These are phyloP conservation scores for Thaumetopoea pityocampa DNA, from an alignment of 1,140 invertebrate genomes.

Conservation along the genomic window DNA sequence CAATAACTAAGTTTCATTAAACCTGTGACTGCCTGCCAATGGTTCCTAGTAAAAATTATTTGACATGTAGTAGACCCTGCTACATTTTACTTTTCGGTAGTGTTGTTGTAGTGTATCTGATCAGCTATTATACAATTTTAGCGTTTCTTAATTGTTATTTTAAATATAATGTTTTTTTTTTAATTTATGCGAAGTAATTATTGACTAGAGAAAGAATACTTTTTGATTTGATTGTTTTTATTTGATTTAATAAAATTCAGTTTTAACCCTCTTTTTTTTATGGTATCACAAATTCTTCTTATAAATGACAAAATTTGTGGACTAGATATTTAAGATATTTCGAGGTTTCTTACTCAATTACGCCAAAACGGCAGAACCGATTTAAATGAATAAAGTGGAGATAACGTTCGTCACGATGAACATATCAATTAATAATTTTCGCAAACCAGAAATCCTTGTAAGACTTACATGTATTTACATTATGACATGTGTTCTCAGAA, in stretches of 20 bases:
- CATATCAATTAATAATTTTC: slow-evolving; percentile 12
- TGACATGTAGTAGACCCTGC: slow-evolving; percentile 38
- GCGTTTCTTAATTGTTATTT: slow-evolving; percentile 3
- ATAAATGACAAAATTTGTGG: no score
- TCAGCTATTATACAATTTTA: no score
- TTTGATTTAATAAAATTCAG: no score
- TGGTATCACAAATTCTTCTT: no score
- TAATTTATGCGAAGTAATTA: neutral
- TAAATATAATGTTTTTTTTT: neutral
- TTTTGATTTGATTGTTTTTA: no score
- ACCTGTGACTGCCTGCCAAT: slow-evolving; percentile 5
- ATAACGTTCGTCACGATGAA: slow-evolving; percentile 29
- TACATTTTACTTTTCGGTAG: slow-evolving; percentile 42
- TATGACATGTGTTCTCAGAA: slow-evolving; percentile 50
- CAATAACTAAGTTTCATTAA: neutral
- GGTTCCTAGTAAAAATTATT: neutral
- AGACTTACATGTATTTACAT: slow-evolving; percentile 41
- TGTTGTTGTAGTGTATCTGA: slow-evolving; percentile 44
- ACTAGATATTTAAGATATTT: no score
- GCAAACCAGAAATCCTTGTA: slow-evolving; percentile 29
- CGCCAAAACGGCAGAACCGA: slow-evolving; percentile 5
- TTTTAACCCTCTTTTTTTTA: no score
- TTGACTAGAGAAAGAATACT: no score
- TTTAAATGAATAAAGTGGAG: slow-evolving; percentile 14
- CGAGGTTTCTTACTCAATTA: neutral